Conservation (phyloP, 2,888 invertebrate species). For the Heliconius aoede region DNA sequence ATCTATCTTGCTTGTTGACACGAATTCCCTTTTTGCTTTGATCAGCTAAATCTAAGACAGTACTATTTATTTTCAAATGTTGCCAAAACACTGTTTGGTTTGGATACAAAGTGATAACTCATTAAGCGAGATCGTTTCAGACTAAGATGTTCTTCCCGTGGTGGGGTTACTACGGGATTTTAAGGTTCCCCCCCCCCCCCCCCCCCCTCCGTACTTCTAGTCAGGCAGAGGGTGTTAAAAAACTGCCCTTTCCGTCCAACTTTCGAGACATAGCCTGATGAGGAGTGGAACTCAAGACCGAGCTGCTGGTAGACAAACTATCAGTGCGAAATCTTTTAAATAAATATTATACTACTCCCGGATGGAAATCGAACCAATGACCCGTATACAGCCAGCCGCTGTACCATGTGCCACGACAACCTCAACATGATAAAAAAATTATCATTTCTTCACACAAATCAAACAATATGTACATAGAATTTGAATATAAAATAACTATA, state of each 20-base stretch:
- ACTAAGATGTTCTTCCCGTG: not conserved
- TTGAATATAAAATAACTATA: not conserved
- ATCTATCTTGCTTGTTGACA: not conserved
- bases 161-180: no score
- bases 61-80: not conserved
- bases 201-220: no score
- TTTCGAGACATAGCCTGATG: not conserved
- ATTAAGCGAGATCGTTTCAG: no score
- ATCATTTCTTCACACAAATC: not conserved
- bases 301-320: no score
- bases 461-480: not conserved
- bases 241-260: not conserved
- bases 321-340: not conserved
- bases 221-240: no score
- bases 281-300: not conserved
- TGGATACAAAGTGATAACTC: not conserved
- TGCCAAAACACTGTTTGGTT: not conserved
- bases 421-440: no score
- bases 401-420: no score
- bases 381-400: no score
- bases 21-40: constrained; percentile 1
- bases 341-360: not conserved
- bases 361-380: no score
- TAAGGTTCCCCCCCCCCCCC: no score
- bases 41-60: constrained; percentile 15